These are phyloP conservation scores for Tyrannus savana DNA, from an alignment of 2,113 vertebrate genomes.

Conservation along the genomic window DNA sequence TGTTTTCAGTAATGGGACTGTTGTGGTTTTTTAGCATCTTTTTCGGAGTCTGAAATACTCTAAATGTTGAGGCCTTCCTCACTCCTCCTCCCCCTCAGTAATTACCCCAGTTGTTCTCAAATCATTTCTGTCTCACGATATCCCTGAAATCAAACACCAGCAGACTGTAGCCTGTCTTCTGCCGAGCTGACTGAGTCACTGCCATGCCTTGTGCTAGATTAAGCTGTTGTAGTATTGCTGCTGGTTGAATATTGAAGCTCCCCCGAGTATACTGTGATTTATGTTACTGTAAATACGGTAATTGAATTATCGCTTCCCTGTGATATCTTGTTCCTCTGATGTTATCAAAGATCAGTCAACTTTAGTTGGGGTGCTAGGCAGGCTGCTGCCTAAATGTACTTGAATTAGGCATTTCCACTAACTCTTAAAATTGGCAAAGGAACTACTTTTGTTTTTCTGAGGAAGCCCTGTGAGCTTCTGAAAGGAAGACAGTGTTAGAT, in stretches of 20 bases:
- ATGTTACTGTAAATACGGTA: conserved; percentile 2
- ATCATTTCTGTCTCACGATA: neutral
- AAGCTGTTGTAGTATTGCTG: neutral
- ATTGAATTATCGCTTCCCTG: conserved; percentile 7
- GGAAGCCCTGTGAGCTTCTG: neutral
- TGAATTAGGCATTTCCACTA: neutral
- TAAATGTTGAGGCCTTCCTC: neutral
- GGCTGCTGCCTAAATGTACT: neutral
- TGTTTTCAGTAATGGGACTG: neutral
- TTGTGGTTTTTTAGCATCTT: neutral
- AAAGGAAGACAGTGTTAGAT: neutral
- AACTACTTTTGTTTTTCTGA: neutral
- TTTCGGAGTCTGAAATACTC: neutral
- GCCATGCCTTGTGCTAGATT: neutral
- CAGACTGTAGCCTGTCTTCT: neutral
- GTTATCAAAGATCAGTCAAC: neutral
- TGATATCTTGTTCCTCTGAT: neutral
- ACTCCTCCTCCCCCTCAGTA: neutral
- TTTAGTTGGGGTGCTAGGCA: neutral
- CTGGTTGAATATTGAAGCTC: neutral
- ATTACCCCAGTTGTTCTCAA: conserved; percentile 14
- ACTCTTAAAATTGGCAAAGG: neutral
- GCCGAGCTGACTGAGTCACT: neutral
- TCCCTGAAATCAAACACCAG: neutral
- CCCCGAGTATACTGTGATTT: neutral